These are phyloP conservation scores for Drosophila virilis DNA, from an alignment of 1,140 invertebrate species.

Conservation along the genomic window DNA sequence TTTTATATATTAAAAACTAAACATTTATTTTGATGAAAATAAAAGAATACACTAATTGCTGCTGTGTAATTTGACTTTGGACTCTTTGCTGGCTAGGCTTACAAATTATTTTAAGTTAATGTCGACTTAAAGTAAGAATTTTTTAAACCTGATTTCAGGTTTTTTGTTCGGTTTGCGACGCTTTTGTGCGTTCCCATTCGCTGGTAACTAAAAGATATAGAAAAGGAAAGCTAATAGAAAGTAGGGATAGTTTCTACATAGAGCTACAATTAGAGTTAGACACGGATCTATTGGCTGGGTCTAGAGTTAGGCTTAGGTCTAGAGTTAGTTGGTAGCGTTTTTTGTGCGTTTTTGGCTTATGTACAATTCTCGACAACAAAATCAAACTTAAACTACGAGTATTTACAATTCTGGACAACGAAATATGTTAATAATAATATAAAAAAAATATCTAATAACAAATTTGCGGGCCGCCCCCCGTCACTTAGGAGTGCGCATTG, in stretches of 20 bases:
- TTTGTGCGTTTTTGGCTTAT: constrained; percentile 47
- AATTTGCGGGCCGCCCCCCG: constrained; percentile 11
- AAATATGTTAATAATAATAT: constrained; percentile 67
- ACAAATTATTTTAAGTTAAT: constrained; percentile 47
- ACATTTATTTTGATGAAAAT: constrained; percentile 54
- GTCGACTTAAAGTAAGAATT: constrained; percentile 42
- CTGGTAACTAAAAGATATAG: constrained; percentile 25
- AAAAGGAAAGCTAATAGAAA: constrained; percentile 12
- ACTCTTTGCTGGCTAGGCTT: constrained; percentile 69
- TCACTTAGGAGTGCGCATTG: constrained; percentile 89
- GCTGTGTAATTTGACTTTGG: constrained; percentile 69
- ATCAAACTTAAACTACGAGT: constrained; percentile 67
- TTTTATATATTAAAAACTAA: constrained; percentile 51
- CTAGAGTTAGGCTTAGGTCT: constrained; percentile 49
- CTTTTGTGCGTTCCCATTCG: background rate
- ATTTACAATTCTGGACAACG: constrained; percentile 81
- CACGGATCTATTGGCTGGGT: constrained; percentile 14
- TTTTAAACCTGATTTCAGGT: constrained; percentile 80
- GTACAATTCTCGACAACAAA: constrained; percentile 81
- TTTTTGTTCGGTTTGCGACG: constrained; percentile 55
- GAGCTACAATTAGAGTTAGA: constrained; percentile 34
- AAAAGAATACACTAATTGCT: constrained; percentile 62
- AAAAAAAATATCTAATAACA: constrained; percentile 53
- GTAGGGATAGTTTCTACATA: constrained; percentile 15
- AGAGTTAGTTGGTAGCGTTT: constrained; percentile 38